Evolutionary conservation across 1,140 invertebrate genomes (phyloP), one percentile per base, ranked within the genome.

Genomic region (Cecropterus lyciades): DNA sequence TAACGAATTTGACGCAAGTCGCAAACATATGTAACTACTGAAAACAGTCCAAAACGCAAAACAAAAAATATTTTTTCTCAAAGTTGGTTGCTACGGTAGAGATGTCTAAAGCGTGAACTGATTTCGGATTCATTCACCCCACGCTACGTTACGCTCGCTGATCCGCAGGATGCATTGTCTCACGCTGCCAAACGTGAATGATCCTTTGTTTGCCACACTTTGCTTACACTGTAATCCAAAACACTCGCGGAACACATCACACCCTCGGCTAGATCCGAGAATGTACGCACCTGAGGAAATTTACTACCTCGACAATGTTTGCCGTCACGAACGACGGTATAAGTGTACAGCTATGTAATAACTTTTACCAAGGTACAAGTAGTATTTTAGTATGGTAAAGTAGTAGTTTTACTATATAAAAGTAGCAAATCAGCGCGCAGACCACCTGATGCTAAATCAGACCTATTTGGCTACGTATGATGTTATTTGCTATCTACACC

Each of bases 151-250:
- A 86, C 80, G 78, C 73, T 79, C 24, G 74, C 62, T 79, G 75
- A 67, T 57, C 67, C 70, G 76, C 74, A 73, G 79, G 76, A 75
- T 75, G 76, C 75, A 85, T 85, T 85, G 82, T 87, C 83, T 83
- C 76, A 73, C 80, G 77, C 73, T 67, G 67, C 73, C 66, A 68
- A 78, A 83, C 77, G 69, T 70, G 78, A 89, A 87, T 75, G 80
- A 87, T 85, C 82, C 82, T 89, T 89, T 87, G 82, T 89, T 84
- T 72, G 77, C 65, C 84, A 83, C 82, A 83, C 53, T 85, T 82
- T 83, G 67, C 68, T 60, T 78, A 85, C 79, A 82, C 51, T 84
- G 83, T 85, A 85, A 78, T 70, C 67, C 43, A 81, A 75, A 84
- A 74, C 73, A 74, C 74, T 74, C 66, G 69, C 68, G 68, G n/a